Conservation (phyloP, 2,888 invertebrate genomes). For the Reticulitermes lucifugus region DNA sequence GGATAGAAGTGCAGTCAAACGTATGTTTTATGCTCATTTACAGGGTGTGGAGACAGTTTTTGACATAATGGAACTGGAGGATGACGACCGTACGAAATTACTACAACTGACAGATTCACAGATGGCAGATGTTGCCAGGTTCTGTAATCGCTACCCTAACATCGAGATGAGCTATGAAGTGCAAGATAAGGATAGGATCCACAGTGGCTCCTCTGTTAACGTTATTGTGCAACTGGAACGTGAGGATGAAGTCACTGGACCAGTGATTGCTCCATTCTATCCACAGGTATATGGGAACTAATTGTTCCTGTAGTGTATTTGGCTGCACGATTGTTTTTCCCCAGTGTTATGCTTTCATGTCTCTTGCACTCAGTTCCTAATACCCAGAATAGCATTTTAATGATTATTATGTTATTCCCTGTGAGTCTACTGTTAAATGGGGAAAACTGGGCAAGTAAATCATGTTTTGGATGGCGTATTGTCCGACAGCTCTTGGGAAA, state of each 20-base stretch:
- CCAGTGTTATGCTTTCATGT: no score
- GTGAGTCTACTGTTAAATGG: no score
- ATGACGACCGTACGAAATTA: conserved; percentile 84
- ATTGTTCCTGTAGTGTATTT: no score
- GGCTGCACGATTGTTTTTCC: no score
- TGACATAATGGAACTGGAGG: conserved; percentile 96
- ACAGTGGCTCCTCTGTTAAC: conserved; percentile 87
- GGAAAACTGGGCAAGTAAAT: no score
- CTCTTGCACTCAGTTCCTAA: no score
- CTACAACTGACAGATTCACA: conserved; percentile 85
- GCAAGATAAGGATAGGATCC: conserved; percentile 79
- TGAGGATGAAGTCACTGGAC: conserved; percentile 96
- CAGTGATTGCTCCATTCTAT: conserved; percentile 98
- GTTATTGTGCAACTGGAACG: conserved; percentile 93
- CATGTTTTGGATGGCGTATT: no score
- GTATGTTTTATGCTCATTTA: conserved; percentile 46
- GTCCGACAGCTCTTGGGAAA: no score
- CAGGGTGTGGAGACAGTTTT: conserved; percentile 90
- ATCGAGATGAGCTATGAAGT: conserved; percentile 96
- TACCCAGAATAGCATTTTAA: no score
- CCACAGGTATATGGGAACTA: conserved; percentile 76
- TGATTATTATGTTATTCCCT: no score
- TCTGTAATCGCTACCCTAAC: conserved; percentile 99
- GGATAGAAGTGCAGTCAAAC: conserved; percentile 26
- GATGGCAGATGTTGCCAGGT: conserved; percentile 98